Base-by-base conservation (phyloP, 2,113 vertebrate genomes). In the Xyrauchen texanus region DNA sequence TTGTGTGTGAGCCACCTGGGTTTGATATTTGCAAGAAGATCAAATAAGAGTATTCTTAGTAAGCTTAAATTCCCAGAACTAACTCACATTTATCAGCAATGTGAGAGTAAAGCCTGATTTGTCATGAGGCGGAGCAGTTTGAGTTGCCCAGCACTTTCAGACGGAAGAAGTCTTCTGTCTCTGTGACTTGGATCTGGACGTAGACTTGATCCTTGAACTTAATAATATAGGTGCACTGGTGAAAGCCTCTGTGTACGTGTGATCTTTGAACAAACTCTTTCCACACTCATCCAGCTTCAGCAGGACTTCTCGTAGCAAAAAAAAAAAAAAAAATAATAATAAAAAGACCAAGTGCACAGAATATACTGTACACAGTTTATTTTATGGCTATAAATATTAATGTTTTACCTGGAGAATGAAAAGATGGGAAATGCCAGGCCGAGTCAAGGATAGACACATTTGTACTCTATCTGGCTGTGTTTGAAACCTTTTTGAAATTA, bases 141-240 rank as follows among this genome's bases (percentile, higher is more conserved):
- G 90, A 0, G 90, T 88, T 74, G 90, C 92, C 92, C 92, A 93
- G 8, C 92, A 93, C 21, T 11, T 69, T 85, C 7, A 93, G 83
- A 53, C 86, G 77, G 78, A 93, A 93, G 72, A 88, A 88, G 9
- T 89, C 90, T 21, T 80, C 86, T 0, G 90, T 91, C 63, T 89
- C 86, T 0, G 79, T 85, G 53, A 91, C 88, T 0, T 68, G 53
- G 76, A 93, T 82, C 88, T 92, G 90, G 0, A 93, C 88, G 4
- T 85, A 91, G n/a, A 92, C 91, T 83, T 86, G 86, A 75, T 91
- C 86, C 21, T 85, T 4, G 3, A 93, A 90, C 10, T 91, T 90
- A 3, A 93, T 83, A 10, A 82, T 85, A 6, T 85, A 6, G 93
- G 92, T 5, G 87, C 51, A 0, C 63, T 84, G 7, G 6, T 74